phyloP scores from a whole-genome alignment of 2,113 vertebrate species.

The Eublepharis macularius region DNA sequence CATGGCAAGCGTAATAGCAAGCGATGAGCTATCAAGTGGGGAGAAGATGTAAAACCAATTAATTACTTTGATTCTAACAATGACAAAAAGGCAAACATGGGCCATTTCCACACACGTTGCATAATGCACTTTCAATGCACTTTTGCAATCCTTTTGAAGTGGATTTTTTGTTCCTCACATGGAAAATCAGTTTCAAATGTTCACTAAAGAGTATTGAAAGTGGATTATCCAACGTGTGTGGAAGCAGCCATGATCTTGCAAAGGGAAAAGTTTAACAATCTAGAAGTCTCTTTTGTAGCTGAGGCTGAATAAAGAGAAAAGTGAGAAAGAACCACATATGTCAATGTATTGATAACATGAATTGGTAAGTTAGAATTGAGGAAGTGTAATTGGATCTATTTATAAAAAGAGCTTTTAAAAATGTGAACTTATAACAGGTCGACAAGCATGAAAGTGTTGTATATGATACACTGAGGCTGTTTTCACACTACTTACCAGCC shows the following conservation, averaged over 20 bases:
- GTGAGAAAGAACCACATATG: neutral
- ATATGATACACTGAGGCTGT: no score
- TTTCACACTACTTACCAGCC: no score
- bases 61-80: neutral
- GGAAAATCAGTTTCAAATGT: no score
- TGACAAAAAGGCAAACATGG: neutral
- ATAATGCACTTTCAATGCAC: no score
- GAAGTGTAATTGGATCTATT: neutral
- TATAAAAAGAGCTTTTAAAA: neutral
- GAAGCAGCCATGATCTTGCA: no score
- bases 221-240: no score
- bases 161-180: no score
- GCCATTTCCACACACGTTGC: no score
- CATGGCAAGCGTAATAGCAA: neutral
- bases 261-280: no score
- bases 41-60: neutral
- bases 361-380: neutral
- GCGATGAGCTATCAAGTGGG: neutral
- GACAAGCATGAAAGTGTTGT: slow-evolving; percentile 35
- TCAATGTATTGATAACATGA: neutral
- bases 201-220: no score
- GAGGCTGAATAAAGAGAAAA: neutral
- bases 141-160: no score
- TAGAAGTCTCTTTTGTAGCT: neutral
- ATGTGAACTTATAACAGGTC: neutral